These are phyloP conservation scores for Arothron firmamentum DNA, from an alignment of 2,113 vertebrate genomes.

Conservation along the genomic window DNA sequence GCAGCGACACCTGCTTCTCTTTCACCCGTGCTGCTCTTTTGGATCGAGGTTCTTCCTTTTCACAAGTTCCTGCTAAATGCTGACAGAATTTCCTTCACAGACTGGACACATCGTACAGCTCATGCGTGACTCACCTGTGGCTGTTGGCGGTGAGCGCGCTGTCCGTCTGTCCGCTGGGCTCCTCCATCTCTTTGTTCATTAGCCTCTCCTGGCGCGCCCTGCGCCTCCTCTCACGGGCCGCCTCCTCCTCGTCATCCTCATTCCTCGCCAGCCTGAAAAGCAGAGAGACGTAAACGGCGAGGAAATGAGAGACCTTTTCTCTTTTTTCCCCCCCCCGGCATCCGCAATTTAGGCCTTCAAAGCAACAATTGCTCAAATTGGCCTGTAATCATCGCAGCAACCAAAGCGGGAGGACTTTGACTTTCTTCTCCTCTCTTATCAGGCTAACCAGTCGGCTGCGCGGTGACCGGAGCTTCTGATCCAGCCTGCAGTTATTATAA, in stretches of 20 bases:
- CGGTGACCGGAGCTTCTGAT: conserved; percentile 60
- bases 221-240: conserved; percentile 88
- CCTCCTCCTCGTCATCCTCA: conserved; percentile 94
- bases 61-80: no score
- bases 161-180: conserved; percentile 74
- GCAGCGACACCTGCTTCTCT: no score
- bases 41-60: no score
- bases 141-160: conserved; percentile 79
- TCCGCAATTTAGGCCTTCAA: conserved; percentile 34
- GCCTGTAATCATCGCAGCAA: conserved; percentile 46
- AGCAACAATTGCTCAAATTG: conserved; percentile 42
- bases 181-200: conserved; percentile 77
- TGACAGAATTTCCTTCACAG: no score
- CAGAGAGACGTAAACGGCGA: conserved; percentile 4
- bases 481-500: conserved; percentile 52
- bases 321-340: conserved; percentile 34
- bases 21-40: no score
- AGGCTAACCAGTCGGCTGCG: conserved; percentile 57
- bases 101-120: not conserved
- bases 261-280: conserved; percentile 79
- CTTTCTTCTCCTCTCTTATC: conserved; percentile 30
- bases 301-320: not conserved
- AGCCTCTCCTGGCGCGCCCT: conserved; percentile 90
- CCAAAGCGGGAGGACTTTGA: conserved; percentile 45
- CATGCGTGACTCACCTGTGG: conserved; percentile 79